Conservation (phyloP, 2,113 vertebrate species). For the Pyxicephalus adspersus region DNA sequence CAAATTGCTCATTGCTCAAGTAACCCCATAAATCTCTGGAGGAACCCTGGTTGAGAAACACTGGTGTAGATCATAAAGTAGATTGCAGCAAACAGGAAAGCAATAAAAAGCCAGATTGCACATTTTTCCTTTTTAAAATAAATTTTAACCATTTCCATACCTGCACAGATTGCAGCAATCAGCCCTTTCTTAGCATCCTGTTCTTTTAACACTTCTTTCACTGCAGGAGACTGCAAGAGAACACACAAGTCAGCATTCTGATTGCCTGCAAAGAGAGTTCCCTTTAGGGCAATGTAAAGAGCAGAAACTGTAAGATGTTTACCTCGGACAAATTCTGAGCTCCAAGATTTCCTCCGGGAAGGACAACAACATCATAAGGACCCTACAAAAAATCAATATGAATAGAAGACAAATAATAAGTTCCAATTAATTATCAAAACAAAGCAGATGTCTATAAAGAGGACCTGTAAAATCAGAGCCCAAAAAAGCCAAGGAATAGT, state of each 20-base stretch:
- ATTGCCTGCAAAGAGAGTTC: background rate
- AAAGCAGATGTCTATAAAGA: background rate
- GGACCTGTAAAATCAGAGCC: no score
- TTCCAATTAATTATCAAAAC: no score
- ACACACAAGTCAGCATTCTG: background rate
- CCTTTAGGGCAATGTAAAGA: background rate
- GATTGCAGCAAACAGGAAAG: background rate
- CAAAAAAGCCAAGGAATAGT: no score
- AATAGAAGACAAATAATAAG: constrained; percentile 11
- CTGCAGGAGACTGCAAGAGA: constrained; percentile 80
- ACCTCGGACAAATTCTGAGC: constrained; percentile 95
- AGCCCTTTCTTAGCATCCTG: constrained; percentile 90
- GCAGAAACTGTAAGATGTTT: constrained; percentile 34
- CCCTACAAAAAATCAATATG: no score
- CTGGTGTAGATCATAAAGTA: no score
- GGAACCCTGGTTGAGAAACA: no score
- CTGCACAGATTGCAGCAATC: constrained; percentile 97
- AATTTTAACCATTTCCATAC: constrained; percentile 63
- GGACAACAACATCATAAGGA: constrained; percentile 91
- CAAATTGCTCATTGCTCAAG: no score
- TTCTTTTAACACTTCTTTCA: constrained; percentile 90
- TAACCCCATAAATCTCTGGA: no score
- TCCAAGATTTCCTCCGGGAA: constrained; percentile 92
- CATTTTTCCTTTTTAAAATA: background rate
- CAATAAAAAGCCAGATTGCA: no score